These are phyloP conservation scores for Ifrita kowaldi DNA, from an alignment of 2,113 vertebrate species.

Conservation along the genomic window DNA sequence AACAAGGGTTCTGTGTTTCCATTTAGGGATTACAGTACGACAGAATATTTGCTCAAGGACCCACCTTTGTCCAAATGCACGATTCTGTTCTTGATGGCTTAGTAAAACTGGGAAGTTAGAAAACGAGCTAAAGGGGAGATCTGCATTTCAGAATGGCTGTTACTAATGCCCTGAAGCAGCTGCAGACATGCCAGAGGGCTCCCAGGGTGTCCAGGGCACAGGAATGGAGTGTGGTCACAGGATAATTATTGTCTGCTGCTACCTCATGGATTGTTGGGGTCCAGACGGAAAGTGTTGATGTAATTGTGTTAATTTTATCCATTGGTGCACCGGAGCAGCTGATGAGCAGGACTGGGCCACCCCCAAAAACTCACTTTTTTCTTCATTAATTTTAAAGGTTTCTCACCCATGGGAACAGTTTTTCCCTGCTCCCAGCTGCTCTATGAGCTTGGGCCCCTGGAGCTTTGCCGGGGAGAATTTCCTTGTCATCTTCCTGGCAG, in stretches of 20 bases:
- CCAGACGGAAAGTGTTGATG: neutral
- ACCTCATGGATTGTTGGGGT: neutral
- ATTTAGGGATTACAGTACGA: fast-evolving
- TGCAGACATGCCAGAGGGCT: neutral
- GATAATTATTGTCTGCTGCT: neutral
- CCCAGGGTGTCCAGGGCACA: neutral
- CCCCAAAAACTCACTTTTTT: neutral
- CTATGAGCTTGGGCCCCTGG: neutral
- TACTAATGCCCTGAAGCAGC: neutral
- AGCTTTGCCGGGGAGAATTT: conserved; percentile 35
- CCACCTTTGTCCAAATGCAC: neutral
- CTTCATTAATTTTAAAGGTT: neutral
- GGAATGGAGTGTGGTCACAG: neutral
- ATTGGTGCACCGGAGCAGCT: conserved; percentile 8
- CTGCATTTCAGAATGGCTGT: neutral
- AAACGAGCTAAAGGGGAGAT: neutral
- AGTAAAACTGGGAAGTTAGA: neutral
- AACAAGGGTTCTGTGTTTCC: neutral
- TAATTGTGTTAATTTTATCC: conserved; percentile 44
- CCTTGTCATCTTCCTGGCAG: conserved; percentile 19
- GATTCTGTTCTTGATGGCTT: neutral
- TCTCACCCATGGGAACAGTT: neutral
- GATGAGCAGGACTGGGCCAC: conserved; percentile 5
- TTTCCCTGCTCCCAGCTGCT: neutral
- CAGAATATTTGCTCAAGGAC: neutral